A percentile compares a stretch with the other conserved stretches of the same genome.
Conservation (phyloP, 2,888 invertebrate species). For the Aspidiotus destructor region DNA sequence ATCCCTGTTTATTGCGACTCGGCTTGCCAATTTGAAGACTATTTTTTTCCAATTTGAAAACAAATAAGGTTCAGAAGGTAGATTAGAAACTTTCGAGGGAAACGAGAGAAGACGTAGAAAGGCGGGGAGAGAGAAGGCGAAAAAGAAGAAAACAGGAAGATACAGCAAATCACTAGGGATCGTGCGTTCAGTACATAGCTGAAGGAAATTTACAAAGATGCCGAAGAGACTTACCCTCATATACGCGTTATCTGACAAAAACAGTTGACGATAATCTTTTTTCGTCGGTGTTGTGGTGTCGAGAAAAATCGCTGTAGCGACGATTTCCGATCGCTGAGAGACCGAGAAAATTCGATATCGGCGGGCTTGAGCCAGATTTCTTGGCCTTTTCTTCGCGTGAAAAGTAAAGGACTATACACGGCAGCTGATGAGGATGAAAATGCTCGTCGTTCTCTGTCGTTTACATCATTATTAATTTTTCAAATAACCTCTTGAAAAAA, state of each 20-base stretch:
- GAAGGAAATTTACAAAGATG: constrained; percentile 12
- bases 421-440: too few relatives aligned
- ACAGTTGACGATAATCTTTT: constrained; percentile 24
- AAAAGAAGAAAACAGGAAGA: constrained; percentile 12
- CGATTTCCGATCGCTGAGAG: too few relatives aligned
- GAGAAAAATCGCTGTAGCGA: too few relatives aligned
- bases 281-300: background rate
- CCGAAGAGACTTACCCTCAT: background rate
- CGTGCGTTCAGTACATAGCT: constrained; percentile 16
- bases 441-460: too few relatives aligned
- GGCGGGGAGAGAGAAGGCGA: background rate
- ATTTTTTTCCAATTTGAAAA: constrained; percentile 32
- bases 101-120: background rate
- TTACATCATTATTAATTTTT: too few relatives aligned
- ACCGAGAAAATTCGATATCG: too few relatives aligned
- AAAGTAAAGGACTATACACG: too few relatives aligned
- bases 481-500: too few relatives aligned
- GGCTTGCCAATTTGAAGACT: constrained; percentile 28
- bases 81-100: constrained; percentile 22
- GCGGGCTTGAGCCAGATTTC: too few relatives aligned
- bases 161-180: constrained; percentile 18
- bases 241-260: constrained; percentile 24
- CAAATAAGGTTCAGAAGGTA: constrained; percentile 25
- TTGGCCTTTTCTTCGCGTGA: too few relatives aligned
- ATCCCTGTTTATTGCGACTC: constrained; percentile 18